A percentile compares a stretch with the other conserved stretches of the same genome.
Conservation (phyloP, 1,140 invertebrate genomes). For the Onthophagus taurus region DNA sequence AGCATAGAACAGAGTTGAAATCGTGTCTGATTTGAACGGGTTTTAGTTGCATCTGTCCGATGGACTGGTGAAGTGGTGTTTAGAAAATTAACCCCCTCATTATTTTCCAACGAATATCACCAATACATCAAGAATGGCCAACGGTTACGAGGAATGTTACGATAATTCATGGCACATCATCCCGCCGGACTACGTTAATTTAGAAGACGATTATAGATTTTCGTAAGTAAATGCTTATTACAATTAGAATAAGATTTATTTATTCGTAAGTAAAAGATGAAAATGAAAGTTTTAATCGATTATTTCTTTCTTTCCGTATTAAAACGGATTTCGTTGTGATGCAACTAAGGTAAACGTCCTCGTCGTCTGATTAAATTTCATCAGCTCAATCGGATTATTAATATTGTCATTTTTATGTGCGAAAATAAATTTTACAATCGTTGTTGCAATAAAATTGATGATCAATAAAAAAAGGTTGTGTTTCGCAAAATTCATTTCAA, state of each 20-base stretch:
- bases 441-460: too few relatives aligned
- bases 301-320: not conserved
- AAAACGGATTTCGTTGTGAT: not conserved
- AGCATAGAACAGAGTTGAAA: too few relatives aligned
- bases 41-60: too few relatives aligned
- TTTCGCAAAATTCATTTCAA: too few relatives aligned
- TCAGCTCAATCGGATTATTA: not conserved
- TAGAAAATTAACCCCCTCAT: too few relatives aligned
- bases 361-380: not conserved
- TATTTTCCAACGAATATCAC: too few relatives aligned
- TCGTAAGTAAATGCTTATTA: slow-evolving; percentile 28
- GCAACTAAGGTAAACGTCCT: not conserved
- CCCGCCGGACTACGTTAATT: slow-evolving; percentile 55
- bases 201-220: slow-evolving; percentile 51
- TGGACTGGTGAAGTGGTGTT: too few relatives aligned
- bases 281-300: not conserved
- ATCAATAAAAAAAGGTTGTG: too few relatives aligned
- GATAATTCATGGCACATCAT: slow-evolving; percentile 57
- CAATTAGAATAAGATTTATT: not conserved
- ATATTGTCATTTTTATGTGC: not conserved
- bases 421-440: too few relatives aligned
- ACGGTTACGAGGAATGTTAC: slow-evolving; percentile 49
- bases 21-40: too few relatives aligned
- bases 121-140: too few relatives aligned
- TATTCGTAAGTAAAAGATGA: not conserved